Base-by-base conservation (phyloP, 2,888 invertebrate genomes). In the Acanthacorydalis orientalis region DNA sequence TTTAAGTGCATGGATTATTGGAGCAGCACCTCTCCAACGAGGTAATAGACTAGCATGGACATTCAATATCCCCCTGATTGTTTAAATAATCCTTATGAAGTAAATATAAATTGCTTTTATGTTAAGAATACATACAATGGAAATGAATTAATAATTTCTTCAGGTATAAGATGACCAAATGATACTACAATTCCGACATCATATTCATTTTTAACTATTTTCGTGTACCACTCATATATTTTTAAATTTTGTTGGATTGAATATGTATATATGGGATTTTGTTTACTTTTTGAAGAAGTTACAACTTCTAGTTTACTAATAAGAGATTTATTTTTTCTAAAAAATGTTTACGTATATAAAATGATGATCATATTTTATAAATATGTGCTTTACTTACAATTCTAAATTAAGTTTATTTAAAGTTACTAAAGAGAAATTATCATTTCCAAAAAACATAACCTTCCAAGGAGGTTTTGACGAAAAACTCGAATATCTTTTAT, bases 31-130 rank as follows among this genome's bases (percentile, higher is more conserved):
- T 54, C 95, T 72, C 90, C 91, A 95, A 48, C 83, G 72, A 1
- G 96, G 96, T 51, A 96, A 65, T 44, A 95, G 64, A 65, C 93
- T 93, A 1, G 85, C 90, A 65, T 96, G 96, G 0, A 95, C 83
- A 70, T 96, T 96, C 33, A 95, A 69, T 72, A 95, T 89, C 31
- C 93, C 93, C 57, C 86, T 88, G 60, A 47, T 69, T 35, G 50
- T 48, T 44, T 31, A 12, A 51, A 15, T 31, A 41, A 44, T 31
- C 41, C 31, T 14, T 41, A 32, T 16, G 11, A 15, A 41, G 31
- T 8, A 1, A 12, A 15, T 10, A 41, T 41, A 15, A 23, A 7
- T 41, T 23, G 3, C 9, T 11, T 3, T 1, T 1, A 2, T 16
- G 11, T 16, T 11, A 35, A 44, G 34, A 39, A 44, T 55, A 74